Evolutionary conservation across 1,140 invertebrate species (phyloP).

Genomic region (Lutraria rhynchaena): DNA sequence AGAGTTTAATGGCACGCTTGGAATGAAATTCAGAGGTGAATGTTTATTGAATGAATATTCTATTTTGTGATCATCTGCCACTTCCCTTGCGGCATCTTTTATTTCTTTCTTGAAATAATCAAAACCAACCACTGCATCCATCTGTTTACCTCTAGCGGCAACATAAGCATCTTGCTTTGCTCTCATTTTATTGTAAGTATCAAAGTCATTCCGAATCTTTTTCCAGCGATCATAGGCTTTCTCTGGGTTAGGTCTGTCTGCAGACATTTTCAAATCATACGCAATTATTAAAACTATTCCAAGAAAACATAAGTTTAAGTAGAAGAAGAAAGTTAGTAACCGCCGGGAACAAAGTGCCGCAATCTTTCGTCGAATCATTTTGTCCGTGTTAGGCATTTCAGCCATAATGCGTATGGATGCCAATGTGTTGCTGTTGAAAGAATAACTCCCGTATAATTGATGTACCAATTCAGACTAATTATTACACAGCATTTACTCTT

Average conservation of each 20-base stretch:
- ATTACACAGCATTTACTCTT: too few species aligned
- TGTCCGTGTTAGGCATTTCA: too few species aligned
- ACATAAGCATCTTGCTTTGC: background rate
- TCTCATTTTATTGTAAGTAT: slow-evolving; percentile 7
- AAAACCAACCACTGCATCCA: slow-evolving; percentile 47
- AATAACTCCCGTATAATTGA: too few species aligned
- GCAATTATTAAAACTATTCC: slow-evolving; percentile 15
- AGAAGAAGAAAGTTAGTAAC: background rate
- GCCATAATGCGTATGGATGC: too few species aligned
- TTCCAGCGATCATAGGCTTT: slow-evolving; percentile 40
- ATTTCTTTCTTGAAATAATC: background rate
- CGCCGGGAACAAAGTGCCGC: slow-evolving; percentile 2
- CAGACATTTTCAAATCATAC: background rate
- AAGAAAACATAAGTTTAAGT: slow-evolving; percentile 14
- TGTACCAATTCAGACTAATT: too few species aligned
- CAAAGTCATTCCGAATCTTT: slow-evolving; percentile 29
- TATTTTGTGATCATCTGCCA: too few species aligned
- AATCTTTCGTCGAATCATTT: background rate
- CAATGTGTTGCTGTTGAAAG: too few species aligned
- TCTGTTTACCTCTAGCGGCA: background rate
- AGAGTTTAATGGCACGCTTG: slow-evolving; percentile 68
- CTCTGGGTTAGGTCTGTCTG: background rate
- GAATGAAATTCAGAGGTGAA: slow-evolving; percentile 55
- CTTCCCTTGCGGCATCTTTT: background rate
- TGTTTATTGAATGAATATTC: background rate